Evolutionary conservation across 2,113 vertebrate species (phyloP).

Genomic region (Chlorodrepanis virens): DNA sequence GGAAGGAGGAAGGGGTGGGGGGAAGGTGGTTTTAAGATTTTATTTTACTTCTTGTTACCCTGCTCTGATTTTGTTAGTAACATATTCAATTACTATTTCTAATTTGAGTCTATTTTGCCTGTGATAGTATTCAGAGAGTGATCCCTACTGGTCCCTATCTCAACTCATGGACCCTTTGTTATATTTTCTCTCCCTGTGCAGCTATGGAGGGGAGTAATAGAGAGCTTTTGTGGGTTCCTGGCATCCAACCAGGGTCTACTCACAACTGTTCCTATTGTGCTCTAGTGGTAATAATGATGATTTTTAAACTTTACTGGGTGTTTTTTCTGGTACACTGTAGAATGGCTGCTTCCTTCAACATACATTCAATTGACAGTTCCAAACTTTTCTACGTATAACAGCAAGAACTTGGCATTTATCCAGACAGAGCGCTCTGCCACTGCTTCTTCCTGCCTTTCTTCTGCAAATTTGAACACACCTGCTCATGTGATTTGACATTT

Average conservation of each 20-base stretch:
- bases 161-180: rapidly evolving
- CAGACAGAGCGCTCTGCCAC: background rate
- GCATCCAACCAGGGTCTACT: background rate
- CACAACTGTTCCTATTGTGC: background rate
- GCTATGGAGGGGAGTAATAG: too few relatives aligned
- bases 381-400: background rate
- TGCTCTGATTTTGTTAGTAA: background rate
- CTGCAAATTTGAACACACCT: background rate
- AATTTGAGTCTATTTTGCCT: background rate
- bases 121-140: rapidly evolving
- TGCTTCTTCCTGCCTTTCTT: background rate
- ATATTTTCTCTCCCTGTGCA: background rate
- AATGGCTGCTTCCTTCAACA: background rate
- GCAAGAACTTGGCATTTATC: background rate
- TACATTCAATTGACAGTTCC: background rate
- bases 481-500: background rate
- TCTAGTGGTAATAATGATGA: background rate
- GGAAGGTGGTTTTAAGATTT: background rate
- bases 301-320: background rate
- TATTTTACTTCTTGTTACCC: background rate
- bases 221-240: background rate
- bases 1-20: background rate
- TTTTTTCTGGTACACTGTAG: too few relatives aligned
- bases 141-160: background rate
- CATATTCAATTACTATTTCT: background rate